These are phyloP conservation scores for Euplagia quadripunctaria DNA, from an alignment of 2,888 invertebrate species.

Conservation along the genomic window DNA sequence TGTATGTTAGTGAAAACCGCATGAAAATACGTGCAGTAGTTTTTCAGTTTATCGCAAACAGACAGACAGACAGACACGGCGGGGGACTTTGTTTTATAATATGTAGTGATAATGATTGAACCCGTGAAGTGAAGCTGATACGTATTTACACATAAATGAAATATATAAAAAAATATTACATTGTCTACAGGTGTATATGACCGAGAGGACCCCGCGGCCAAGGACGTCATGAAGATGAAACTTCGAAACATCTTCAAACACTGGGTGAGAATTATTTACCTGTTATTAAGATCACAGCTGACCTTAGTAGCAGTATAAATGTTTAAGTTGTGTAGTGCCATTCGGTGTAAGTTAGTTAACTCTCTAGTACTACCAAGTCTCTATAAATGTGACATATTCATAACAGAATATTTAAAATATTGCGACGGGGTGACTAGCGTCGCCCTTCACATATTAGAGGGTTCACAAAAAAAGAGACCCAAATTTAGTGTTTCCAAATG, in stretches of 20 bases:
- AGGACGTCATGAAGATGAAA: slow-evolving; percentile 77
- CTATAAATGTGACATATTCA: not conserved
- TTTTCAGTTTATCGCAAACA: too few species aligned
- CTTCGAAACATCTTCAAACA: slow-evolving; percentile 81
- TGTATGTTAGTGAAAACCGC: too few species aligned
- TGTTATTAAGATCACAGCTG: slow-evolving; percentile 12
- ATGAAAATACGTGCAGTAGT: too few species aligned
- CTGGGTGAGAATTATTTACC: slow-evolving; percentile 72
- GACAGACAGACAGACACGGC: too few species aligned
- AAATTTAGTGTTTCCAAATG: too few species aligned
- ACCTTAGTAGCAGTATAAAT: not conserved
- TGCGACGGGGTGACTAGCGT: too few species aligned
- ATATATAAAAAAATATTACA: not conserved
- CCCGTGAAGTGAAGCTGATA: too few species aligned
- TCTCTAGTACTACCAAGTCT: not conserved
- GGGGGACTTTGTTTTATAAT: too few species aligned
- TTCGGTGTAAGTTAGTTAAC: not conserved
- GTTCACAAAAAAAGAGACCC: too few species aligned
- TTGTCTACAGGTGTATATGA: slow-evolving; percentile 71
- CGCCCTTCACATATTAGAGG: too few species aligned
- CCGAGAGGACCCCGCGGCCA: slow-evolving; percentile 67
- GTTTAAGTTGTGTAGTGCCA: not conserved
- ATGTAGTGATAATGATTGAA: too few species aligned
- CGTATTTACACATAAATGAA: too few species aligned
- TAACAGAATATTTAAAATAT: not conserved